Evolutionary conservation across 37 sponge, comb jelly and placozoan species (phyloP), one percentile per base, ranked within the genome.

Genomic region (Crambe crambe): DNA sequence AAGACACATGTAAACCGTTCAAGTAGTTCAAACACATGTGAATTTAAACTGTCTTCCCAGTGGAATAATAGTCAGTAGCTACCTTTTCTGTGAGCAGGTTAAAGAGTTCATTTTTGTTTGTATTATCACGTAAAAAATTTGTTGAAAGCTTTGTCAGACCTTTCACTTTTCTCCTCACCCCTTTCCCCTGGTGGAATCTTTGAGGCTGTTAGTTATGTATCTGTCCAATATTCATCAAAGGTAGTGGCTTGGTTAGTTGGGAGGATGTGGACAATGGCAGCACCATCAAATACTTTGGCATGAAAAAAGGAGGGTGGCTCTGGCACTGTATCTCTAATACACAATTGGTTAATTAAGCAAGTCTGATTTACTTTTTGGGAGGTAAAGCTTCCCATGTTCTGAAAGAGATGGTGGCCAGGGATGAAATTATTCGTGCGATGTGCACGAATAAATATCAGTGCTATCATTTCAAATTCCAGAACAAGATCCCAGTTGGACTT

Each of bases 61-160:
- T n/a, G 27, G 80, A 42, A 26, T 31, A 79, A 30, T 34, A 10
- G 42, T 44, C 29, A 40, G 20, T 32, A 44, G 80, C 69, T 37
- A 79, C 54, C 54, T 79, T 79, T 21, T 26, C 30, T 35, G 80
- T 72, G 20, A 81, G 73, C 40, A 81, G 69, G n/a, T 69, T 43
- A 81, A 81, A 72, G 37, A 81, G 41, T 58, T 81, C 82, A 42
- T 54, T 57, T 38, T 81, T 81, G 72, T 81, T 81, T 31, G 34
- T 58, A 35, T 81, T 63, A 17, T n/a, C n/a, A n/a, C n/a, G n/a
- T n/a, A 37, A 26, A 30, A 30, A 41, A 25, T 72, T 72, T 25
- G 25, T 23, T 41, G 44, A 25, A 2, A 41, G 6, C 73, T 72
- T 72, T 38, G 23, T 72, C 36, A n/a, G 10, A 37, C 73, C 73